These are phyloP conservation scores for Cremastinae sp. DNA, from an alignment of 2,888 invertebrate species.

Conservation along the genomic window DNA sequence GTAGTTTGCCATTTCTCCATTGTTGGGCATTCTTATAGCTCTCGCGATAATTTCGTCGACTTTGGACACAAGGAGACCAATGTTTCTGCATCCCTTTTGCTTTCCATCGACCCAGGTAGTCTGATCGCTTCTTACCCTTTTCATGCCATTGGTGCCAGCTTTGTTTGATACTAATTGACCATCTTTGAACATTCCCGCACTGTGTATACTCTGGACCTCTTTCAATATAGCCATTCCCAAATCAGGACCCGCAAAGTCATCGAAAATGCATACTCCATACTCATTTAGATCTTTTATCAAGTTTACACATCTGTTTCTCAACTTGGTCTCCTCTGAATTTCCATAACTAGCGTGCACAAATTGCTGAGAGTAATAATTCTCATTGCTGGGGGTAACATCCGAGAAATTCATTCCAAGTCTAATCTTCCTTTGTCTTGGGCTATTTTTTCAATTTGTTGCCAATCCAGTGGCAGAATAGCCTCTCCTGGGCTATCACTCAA, in stretches of 20 bases:
- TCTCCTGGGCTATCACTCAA: too few species aligned
- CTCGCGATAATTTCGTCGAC: conserved; percentile 91
- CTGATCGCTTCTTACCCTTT: conserved; percentile 93
- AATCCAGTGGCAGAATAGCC: too few species aligned
- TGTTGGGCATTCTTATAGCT: conserved; percentile 90
- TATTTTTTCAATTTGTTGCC: too few species aligned
- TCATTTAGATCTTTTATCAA: conserved; percentile 91
- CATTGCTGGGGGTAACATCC: conserved; percentile 81
- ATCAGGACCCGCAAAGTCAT: conserved; percentile 92
- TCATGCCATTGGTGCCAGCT: conserved; percentile 84
- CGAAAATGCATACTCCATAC: conserved; percentile 95
- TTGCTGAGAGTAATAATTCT: conserved; percentile 80
- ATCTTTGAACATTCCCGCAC: conserved; percentile 86
- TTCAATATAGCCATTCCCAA: conserved; percentile 88
- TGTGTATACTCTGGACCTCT: conserved; percentile 90
- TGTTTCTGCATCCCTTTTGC: conserved; percentile 88
- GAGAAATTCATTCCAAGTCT: conserved; percentile 68
- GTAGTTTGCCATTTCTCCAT: conserved; percentile 91
- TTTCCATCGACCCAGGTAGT: conserved; percentile 96
- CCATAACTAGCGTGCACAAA: conserved; percentile 82
- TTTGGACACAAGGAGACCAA: conserved; percentile 89
- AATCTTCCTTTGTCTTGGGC: too few species aligned
- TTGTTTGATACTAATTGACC: conserved; percentile 92
- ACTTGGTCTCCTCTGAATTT: conserved; percentile 79
- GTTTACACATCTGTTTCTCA: conserved; percentile 86